Conservation (phyloP, 2,797 vertebrate genomes). For the Muscicapa comitata region DNA sequence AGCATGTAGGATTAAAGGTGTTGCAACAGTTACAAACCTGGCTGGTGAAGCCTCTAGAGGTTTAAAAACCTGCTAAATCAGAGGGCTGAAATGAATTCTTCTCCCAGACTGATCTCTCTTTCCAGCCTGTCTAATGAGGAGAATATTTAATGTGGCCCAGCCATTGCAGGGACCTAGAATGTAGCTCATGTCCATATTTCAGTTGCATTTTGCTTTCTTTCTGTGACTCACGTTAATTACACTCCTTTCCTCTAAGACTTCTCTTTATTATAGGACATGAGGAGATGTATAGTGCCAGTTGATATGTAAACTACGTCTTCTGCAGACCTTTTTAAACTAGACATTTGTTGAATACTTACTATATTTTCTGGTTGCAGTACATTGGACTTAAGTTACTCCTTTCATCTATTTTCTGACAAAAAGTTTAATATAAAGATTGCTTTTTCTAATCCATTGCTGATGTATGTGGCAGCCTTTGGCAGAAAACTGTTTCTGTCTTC, state of each 20-base stretch:
- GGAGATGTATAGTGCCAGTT: background rate
- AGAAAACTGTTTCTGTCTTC: background rate
- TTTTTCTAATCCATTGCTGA: background rate
- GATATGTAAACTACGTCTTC: background rate
- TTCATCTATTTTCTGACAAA: background rate
- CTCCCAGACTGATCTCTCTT: background rate
- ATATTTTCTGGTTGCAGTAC: background rate
- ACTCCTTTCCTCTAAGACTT: background rate
- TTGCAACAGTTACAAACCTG: background rate
- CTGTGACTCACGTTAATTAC: background rate
- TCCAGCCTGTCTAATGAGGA: background rate
- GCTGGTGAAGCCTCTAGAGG: background rate
- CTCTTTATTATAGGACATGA: background rate
- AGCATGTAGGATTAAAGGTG: background rate
- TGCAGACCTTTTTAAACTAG: background rate
- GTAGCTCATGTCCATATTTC: fast-evolving
- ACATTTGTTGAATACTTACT: background rate
- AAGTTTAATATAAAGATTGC: background rate
- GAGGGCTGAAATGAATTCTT: background rate
- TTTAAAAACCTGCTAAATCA: background rate
- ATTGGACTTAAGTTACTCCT: background rate
- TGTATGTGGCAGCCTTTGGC: background rate
- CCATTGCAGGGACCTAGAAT: background rate
- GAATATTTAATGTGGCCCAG: background rate
- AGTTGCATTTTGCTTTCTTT: background rate